Base-by-base conservation (phyloP, 2,113 vertebrate species). In the Narcine bancroftii region DNA sequence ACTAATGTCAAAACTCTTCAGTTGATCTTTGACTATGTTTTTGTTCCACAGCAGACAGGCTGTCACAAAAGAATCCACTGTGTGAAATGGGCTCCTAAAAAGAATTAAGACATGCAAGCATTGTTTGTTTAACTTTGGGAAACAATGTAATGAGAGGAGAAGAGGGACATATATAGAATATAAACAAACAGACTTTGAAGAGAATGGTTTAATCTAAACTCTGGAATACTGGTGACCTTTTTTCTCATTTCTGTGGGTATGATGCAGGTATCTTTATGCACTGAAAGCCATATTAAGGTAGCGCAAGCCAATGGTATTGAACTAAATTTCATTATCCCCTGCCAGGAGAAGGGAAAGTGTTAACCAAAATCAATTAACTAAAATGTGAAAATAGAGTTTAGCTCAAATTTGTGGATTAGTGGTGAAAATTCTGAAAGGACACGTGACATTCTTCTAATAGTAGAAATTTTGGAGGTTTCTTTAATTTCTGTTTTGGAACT, bases 31-130 rank as follows among this genome's bases (percentile, higher is more conserved):
- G 92, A 93, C 85, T 93, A 87, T 93, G 93, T 94, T 94, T 94
- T 93, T 94, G 92, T 92, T 91, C 75, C 53, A 72, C 93, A 92
- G 93, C 94, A 95, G 94, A 95, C 75, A 93, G 94, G 94, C 95
- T 95, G 95, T 95, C 94, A 95, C 94, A 95, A 95, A 96, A 94
- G 94, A 96, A 96, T 95, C 94, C 77, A 93, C 94, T 96, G 93
- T 93, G 94, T 94, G 96, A 95, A 96, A 95, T 94, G 36, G 94
- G 95, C 95, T 96, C 95, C 94, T 93, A 94, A 94, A 95, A 96
- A 95, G 94, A 96, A 94, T 94, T 95, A 93, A 94, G 94, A 95
- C 96, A 95, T 93, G 93, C 93, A 93, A 96, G 93, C 93, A 91
- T 91, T 95, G 93, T 93, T 96, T 94, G 93, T 94, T 69, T 65